Base-by-base conservation (phyloP, 92 coral and sea anemone genomes). In the Actinernus sp. region DNA sequence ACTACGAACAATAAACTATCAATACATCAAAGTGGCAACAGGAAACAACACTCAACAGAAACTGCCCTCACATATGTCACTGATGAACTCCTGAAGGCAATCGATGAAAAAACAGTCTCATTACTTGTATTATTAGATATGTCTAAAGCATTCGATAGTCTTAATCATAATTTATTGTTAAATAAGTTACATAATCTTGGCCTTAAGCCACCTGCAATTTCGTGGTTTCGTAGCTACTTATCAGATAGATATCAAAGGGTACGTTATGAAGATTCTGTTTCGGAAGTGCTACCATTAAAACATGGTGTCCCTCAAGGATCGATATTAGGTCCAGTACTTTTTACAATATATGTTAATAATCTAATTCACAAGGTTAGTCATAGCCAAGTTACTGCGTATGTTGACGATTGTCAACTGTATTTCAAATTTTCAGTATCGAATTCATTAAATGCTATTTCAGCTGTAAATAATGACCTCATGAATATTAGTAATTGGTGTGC, bases 231-330 rank as follows among this genome's bases (percentile, higher is more conserved):
- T 14, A 76, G 84, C 49, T 77, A 67, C 30, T 20, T 67, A 49
- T 77, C 70, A 8, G 38, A 43, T 21, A 54, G 84, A 25, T 57
- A n/a, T 16, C 84, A 67, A 50, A 33, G 9, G 1, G 69, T 78
- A 69, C 58, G 36, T 55, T 72, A 72, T 33, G 76, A 40, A 38
- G 39, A 62, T 45, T 28, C 58, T 16, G 20, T 81, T 18, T 73
- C 88, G 26, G 62, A 73, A 24, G 38, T 71, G 50, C 57, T 65
- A 0, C 63, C 77, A 27, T 19, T 82, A 32, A 65, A 70, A 26
- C 69, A 47, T 12, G 88, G 88, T 27, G 89, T 82, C 22, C 50
- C 78, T 13, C 89, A 65, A 34, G 83, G 78, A 4, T 78, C 85
- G 48, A 78, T 78, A 13, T 71, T 68, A 3, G 85, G 77, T 2